Evolutionary conservation across 2,113 vertebrate genomes (phyloP), one percentile per base, ranked within the genome.

Genomic region (Sporophila hypoxantha): DNA sequence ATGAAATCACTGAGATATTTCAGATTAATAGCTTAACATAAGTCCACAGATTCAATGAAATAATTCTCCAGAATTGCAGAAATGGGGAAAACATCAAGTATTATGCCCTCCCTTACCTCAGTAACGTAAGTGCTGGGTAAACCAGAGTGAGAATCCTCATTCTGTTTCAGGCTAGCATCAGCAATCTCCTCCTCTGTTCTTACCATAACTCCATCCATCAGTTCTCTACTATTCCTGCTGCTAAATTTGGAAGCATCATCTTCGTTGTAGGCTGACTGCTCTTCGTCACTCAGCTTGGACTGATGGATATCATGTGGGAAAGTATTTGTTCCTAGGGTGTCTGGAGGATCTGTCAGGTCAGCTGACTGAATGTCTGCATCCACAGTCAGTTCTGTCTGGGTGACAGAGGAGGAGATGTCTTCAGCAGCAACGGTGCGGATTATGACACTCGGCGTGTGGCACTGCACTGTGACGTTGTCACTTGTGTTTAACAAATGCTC

Each of bases 371-470:
- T 95, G 78, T 96, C 95, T 68, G 95, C 70, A 70, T 98, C 98
- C 30, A 97, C 95, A 5, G 96, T 82, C 90, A 99, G 94, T 91
- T 98, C 98, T 27, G 97, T 96, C 91, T 98, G 98, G 94, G 96
- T 80, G 70, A 98, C 96, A 34, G 98, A 95, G 83, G 98, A 97
- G 76, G 98, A 86, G 83, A 98, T 96, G 79, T 99, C 98, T 68
- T 98, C 98, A 8, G 99, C 97, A 80, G 98, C 97, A 68, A 99
- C 97, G 0, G 99, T 99, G 90, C 98, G 98, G 94, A 99, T 99
- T 91, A 99, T 99, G 97, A 99, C 98, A 36, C 98, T 97, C 5
- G 98, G 98, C 0, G 98, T 96, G 87, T 98, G 97, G 94, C 98
- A 98, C 93, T 98, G 98, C 62, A 98, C 97, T 10, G 98, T 98